phyloP scores from a whole-genome alignment of 2,888 invertebrate species.

The Stenodema calcarata region DNA sequence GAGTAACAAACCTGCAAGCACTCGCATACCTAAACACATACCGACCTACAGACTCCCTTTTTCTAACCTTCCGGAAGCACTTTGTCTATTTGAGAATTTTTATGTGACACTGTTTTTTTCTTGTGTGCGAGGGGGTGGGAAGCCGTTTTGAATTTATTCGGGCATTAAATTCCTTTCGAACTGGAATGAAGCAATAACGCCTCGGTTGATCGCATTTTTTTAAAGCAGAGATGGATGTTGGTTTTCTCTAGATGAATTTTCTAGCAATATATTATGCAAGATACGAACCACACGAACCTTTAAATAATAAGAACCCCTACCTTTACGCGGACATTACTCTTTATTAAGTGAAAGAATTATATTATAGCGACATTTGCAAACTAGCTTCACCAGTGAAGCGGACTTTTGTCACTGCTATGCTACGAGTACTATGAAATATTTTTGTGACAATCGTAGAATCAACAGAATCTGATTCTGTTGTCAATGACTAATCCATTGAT shows the following conservation, averaged over 20 bases:
- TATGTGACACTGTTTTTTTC: neutral
- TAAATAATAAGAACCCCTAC: too few species aligned
- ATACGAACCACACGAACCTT: too few species aligned
- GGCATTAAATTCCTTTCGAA: neutral
- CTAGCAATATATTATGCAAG: neutral
- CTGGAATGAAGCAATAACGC: neutral
- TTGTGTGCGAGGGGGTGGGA: neutral
- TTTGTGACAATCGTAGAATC: too few species aligned
- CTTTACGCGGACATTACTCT: too few species aligned
- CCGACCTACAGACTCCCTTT: neutral
- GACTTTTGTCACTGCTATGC: too few species aligned
- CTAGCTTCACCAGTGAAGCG: too few species aligned
- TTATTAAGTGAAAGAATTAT: too few species aligned
- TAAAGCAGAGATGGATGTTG: neutral
- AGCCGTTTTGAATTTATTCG: neutral
- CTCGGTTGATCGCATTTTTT: neutral
- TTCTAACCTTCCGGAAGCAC: neutral
- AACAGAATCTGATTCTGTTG: too few species aligned
- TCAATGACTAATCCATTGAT: too few species aligned
- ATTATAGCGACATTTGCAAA: too few species aligned
- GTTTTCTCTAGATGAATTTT: neutral
- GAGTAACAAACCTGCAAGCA: constrained; percentile 45
- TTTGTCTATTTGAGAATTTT: constrained; percentile 22
- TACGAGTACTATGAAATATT: too few species aligned
- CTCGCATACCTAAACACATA: constrained; percentile 47